These are phyloP conservation scores for Bombus soroeensis DNA, from an alignment of 1,140 invertebrate genomes.

Conservation along the genomic window DNA sequence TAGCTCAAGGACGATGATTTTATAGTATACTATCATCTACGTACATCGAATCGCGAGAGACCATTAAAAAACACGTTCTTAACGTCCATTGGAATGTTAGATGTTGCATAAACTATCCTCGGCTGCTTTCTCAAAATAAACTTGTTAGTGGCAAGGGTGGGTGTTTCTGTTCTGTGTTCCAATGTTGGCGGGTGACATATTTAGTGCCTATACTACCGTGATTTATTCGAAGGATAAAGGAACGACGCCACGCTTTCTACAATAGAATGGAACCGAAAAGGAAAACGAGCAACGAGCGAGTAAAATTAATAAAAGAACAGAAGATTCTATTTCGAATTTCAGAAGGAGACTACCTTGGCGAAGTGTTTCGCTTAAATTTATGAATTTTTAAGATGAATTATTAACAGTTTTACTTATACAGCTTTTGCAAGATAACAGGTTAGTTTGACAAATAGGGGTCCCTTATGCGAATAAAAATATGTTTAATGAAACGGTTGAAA, in stretches of 20 bases:
- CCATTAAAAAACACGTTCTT: not conserved
- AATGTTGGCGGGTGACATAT: not conserved
- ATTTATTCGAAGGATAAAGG: not conserved
- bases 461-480: not conserved
- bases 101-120: not conserved
- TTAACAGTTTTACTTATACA: not conserved
- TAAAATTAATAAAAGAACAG: not conserved
- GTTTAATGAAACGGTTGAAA: too few relatives aligned
- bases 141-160: not conserved
- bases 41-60: not conserved
- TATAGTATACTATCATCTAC: not conserved
- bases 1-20: too few relatives aligned
- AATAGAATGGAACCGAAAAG: not conserved
- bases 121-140: not conserved
- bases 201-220: not conserved
- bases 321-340: not conserved
- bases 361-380: not conserved
- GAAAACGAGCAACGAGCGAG: not conserved
- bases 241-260: not conserved
- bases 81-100: not conserved
- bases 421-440: not conserved
- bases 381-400: not conserved
- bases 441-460: not conserved
- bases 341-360: not conserved
- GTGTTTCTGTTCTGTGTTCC: not conserved